These are phyloP conservation scores for Caenorhabditis sp. DNA, from an alignment of 2,888 invertebrate genomes.

Conservation along the genomic window DNA sequence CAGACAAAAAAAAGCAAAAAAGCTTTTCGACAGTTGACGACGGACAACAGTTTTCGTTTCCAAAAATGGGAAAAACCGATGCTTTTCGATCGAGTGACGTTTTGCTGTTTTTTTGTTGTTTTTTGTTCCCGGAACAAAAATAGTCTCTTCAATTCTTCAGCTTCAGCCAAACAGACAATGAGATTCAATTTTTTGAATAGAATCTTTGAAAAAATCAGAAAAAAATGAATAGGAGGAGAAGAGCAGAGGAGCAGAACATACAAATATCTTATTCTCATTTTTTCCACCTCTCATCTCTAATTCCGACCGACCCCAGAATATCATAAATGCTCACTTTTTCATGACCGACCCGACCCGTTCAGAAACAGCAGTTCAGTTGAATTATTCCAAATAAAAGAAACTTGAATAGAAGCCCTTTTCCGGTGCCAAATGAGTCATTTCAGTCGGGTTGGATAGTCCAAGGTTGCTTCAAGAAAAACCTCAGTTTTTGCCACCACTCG, in stretches of 20 bases:
- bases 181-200: too few relatives aligned
- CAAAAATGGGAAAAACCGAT: too few relatives aligned
- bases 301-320: not conserved
- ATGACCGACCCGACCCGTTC: not conserved
- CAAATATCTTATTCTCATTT: too few relatives aligned
- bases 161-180: too few relatives aligned
- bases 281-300: too few relatives aligned
- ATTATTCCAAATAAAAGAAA: too few relatives aligned
- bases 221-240: not conserved
- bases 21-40: too few relatives aligned
- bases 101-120: too few relatives aligned
- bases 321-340: not conserved
- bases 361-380: not conserved
- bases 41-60: constrained; percentile 22
- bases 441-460: constrained; percentile 24
- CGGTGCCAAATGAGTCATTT: constrained; percentile 26
- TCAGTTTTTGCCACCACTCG: constrained; percentile 17
- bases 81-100: not conserved
- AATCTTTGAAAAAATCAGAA: not conserved
- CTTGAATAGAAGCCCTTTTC: not conserved
- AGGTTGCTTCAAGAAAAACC: constrained; percentile 40
- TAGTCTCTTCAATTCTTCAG: not conserved
- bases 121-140: too few relatives aligned
- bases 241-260: too few relatives aligned
- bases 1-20: too few relatives aligned